phyloP scores from a whole-genome alignment of 2,797 vertebrate species.

The Knipowitschia caucasica region DNA sequence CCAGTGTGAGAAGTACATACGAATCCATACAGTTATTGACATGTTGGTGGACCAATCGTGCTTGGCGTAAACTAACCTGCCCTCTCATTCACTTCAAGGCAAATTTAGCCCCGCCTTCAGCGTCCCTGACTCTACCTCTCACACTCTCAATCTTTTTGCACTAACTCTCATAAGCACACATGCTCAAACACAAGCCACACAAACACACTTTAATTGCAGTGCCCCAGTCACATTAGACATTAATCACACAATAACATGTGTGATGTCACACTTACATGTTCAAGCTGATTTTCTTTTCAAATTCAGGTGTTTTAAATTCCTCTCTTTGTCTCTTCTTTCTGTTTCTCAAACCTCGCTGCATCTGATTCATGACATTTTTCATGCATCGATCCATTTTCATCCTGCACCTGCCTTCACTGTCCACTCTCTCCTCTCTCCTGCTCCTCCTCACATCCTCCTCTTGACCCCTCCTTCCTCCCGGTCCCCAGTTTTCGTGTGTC shows the following conservation, averaged over 20 bases:
- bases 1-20: conserved; percentile 66
- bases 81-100: conserved; percentile 81
- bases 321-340: conserved; percentile 63
- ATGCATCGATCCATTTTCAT: conserved; percentile 51
- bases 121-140: conserved; percentile 78
- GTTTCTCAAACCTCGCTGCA: conserved; percentile 61
- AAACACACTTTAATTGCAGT: conserved; percentile 69
- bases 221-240: conserved; percentile 66
- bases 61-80: conserved; percentile 76
- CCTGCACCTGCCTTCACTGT: conserved; percentile 31
- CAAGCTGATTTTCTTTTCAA: conserved; percentile 54
- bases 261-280: conserved; percentile 53
- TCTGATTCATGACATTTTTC: conserved; percentile 59
- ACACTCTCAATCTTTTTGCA: conserved; percentile 66
- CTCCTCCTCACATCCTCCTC: conserved; percentile 41
- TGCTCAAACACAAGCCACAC: conserved; percentile 16
- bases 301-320: conserved; percentile 62
- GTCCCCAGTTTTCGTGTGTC: conserved; percentile 89
- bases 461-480: conserved; percentile 30
- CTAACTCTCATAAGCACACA: conserved; percentile 51
- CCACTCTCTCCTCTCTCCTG: conserved; percentile 26
- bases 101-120: conserved; percentile 71
- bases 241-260: conserved; percentile 61
- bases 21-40: conserved; percentile 71
- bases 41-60: conserved; percentile 69